Evolutionary conservation across 2,113 vertebrate genomes (phyloP).

Genomic region (Prinia subflava): DNA sequence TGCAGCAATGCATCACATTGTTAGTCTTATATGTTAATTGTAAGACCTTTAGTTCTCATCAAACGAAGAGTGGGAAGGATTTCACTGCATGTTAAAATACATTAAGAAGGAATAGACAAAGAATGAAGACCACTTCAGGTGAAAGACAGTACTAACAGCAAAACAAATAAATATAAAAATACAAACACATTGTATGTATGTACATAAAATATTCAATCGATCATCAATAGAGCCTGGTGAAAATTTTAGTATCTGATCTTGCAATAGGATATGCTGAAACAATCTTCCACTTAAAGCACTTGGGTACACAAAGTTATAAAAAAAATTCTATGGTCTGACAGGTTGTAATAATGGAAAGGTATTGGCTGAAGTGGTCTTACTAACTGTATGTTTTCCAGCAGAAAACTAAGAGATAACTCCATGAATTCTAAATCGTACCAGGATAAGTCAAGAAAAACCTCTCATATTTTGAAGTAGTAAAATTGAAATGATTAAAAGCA

Average conservation of each 20-base stretch:
- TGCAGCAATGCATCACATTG: not conserved
- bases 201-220: not conserved
- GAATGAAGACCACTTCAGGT: not conserved
- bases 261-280: not conserved
- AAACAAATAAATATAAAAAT: not conserved
- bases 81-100: not conserved
- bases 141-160: not conserved
- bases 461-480: not conserved
- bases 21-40: not conserved
- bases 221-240: not conserved
- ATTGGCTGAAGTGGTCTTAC: not conserved
- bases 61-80: not conserved
- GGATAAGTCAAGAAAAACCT: not conserved
- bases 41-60: not conserved
- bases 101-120: not conserved
- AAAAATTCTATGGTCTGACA: not conserved
- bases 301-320: not conserved
- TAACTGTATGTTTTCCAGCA: not conserved
- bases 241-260: not conserved
- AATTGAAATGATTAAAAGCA: not conserved
- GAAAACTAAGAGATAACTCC: not conserved
- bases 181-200: not conserved
- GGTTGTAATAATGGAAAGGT: not conserved
- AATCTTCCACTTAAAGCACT: not conserved
- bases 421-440: not conserved